These are phyloP conservation scores for Tenebrosternarchus preto DNA, from an alignment of 2,113 vertebrate species.

Conservation along the genomic window DNA sequence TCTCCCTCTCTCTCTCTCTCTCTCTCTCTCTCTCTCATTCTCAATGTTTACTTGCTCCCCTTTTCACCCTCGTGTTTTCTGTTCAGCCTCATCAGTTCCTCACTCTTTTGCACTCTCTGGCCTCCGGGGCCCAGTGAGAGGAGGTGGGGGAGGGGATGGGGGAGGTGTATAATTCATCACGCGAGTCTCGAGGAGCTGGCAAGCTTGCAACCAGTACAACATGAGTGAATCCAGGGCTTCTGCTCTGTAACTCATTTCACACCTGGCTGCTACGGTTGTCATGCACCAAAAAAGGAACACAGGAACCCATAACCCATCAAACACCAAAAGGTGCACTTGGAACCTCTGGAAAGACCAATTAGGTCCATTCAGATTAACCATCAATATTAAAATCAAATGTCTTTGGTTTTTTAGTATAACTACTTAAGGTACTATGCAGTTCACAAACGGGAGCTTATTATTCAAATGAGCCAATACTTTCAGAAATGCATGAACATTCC, in stretches of 20 bases:
- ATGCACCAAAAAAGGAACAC: too few species aligned
- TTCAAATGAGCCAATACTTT: slow-evolving; percentile 46
- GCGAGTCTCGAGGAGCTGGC: slow-evolving; percentile 58
- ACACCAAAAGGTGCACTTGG: neutral
- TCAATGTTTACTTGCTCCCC: slow-evolving; percentile 44
- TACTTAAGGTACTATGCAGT: slow-evolving; percentile 27
- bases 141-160: slow-evolving; percentile 49
- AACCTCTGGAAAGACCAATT: slow-evolving; percentile 31
- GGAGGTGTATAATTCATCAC: slow-evolving; percentile 70
- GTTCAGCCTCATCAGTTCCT: slow-evolving; percentile 54
- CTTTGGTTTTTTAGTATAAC: slow-evolving; percentile 32
- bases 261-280: too few species aligned
- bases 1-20: slow-evolving; percentile 50
- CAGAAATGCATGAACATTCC: slow-evolving; percentile 68
- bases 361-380: slow-evolving; percentile 36
- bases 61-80: slow-evolving; percentile 34
- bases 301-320: neutral
- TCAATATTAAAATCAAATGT: slow-evolving; percentile 39
- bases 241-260: too few species aligned
- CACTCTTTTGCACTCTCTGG: slow-evolving; percentile 25
- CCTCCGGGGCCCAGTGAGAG: slow-evolving; percentile 2
- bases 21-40: slow-evolving; percentile 55
- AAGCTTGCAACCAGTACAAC: slow-evolving; percentile 37
- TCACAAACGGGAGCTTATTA: slow-evolving; percentile 47
- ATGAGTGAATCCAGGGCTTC: too few species aligned